Base-by-base conservation (phyloP, 2,797 vertebrate genomes). In the Pangasius sanitwongsei region DNA sequence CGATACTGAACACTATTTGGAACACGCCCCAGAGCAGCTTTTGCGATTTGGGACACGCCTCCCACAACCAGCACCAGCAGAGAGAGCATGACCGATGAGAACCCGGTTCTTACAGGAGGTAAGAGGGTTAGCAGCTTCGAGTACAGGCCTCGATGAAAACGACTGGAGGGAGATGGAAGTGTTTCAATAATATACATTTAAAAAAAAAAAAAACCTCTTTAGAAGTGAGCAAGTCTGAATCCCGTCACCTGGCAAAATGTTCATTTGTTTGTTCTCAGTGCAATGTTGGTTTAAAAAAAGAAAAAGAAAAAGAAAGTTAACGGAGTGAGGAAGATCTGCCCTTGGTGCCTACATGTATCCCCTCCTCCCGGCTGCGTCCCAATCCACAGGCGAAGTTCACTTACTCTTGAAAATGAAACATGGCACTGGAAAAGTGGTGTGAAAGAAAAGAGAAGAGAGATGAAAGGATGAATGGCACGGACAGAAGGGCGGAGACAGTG, bases 91-190 rank as follows among this genome's bases (percentile, higher is more conserved):
- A 65, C 7, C 16, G 48, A 85, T 50, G 5, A 55, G 61, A 75
- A 86, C 28, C 44, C 28, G 18, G 65, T 12, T 67, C 34, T 85
- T 85, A 67, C 23, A 74, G 85, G 85, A 61, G 85, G 25, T 86
- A 65, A 48, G 74, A 86, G 28, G 87, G 83, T 28, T 89, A 89
- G 88, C 88, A 89, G 88, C 88, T 81, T 89, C 50, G 84, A 86
- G 84, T 81, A 48, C 75, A 65, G 37, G 75, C 74, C 69, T 77
- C 28, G 37, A 37, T 59, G 34, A 25, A 13, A 65, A 31, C 59
- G 4, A 57, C 34, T 25, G 50, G 67, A 57, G 84, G 31, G 78
- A 48, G 63, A 31, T 55, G 77, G 61, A 87, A 72, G 80, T 83
- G 78, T 83, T 83, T 87, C 50, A 57, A 61, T 61, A 77, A 86